phyloP scores from a whole-genome alignment of 2,888 invertebrate genomes.

The Caenorhabditis afra region DNA sequence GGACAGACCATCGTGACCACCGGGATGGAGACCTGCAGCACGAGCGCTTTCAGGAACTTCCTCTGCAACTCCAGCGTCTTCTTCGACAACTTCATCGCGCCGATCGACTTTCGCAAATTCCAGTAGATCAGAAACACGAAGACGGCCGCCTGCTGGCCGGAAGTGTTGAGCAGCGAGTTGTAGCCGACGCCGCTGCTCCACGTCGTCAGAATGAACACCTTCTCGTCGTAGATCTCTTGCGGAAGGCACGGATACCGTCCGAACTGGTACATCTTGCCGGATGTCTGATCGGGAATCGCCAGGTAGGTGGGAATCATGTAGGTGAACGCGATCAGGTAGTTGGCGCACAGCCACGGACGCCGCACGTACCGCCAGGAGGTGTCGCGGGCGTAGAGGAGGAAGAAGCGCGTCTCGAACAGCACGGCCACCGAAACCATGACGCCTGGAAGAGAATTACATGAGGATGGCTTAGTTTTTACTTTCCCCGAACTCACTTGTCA shows the following conservation, averaged over 20 bases:
- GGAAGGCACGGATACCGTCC: conserved; percentile 31
- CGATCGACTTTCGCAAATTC: conserved; percentile 36
- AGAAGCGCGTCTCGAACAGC: conserved; percentile 43
- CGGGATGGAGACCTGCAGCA: conserved; percentile 39
- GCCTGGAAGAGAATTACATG: too few relatives aligned
- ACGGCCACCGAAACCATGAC: not conserved
- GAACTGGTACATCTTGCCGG: conserved; percentile 26
- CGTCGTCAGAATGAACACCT: conserved; percentile 35
- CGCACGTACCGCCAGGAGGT: conserved; percentile 21
- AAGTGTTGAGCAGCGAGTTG: conserved; percentile 9
- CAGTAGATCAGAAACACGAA: conserved; percentile 29
- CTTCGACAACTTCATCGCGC: conserved; percentile 32
- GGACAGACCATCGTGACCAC: conserved; percentile 21
- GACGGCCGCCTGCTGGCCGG: conserved; percentile 13
- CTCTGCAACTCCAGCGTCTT: conserved; percentile 29
- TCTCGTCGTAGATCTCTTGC: conserved; percentile 23
- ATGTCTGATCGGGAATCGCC: conserved; percentile 23
- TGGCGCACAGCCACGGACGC: conserved; percentile 18
- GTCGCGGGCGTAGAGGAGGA: conserved; percentile 32
- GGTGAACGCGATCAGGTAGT: conserved; percentile 1
- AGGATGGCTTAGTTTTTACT: too few relatives aligned
- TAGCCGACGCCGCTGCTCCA: conserved; percentile 33
- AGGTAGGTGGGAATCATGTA: conserved; percentile 22
- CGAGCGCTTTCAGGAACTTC: conserved; percentile 6
- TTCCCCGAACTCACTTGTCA: too few relatives aligned